Base-by-base conservation (phyloP, 2,888 invertebrate genomes). In the Hecatera dysodea region DNA sequence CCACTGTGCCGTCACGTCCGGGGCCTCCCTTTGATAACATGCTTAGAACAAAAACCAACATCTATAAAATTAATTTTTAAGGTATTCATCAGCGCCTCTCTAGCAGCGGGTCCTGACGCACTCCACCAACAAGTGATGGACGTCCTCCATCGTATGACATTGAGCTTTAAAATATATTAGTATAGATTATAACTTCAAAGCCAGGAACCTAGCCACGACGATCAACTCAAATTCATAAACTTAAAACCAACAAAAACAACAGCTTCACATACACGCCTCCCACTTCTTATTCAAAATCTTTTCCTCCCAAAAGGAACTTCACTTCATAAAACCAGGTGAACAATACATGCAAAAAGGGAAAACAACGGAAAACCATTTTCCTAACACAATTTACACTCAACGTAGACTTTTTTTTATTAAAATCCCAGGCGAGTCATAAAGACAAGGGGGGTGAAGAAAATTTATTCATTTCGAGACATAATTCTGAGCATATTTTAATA, bases 381-480 rank as follows among this genome's bases (percentile, higher is more conserved):
- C 75, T 87, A 90, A 91, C 86, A 89, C 81, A 90, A 90, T 90
- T 90, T 89, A 89, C 88, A 90, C 86, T 84, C 81, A 63, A 76
- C 83, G 83, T 84, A 82, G 87, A 87, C 80, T 86, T 88, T 90
- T 88, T 87, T 90, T 89, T 91, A 90, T 89, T 89, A 90, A 90
- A 91, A 87, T 88, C 91, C 86, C 88, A 72, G 74, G 90, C 85
- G 90, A 82, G 86, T 87, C 86, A 85, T 92, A 89, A 90, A 91
- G 90, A 90, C 89, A 88, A 89, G 89, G 88, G 90, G 88, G 86
- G 87, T 83, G 82, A 88, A 85, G 82, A 80, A 89, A 92, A 92
- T 93, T 92, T 93, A 94, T 94, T 93, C 92, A 93, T 92, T 89
- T 90, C 86, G 87, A 85, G 89, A 89, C 92, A 90, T 92, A 92